These are phyloP conservation scores for Agrotis clavis DNA, from an alignment of 2,888 invertebrate genomes.

Conservation along the genomic window DNA sequence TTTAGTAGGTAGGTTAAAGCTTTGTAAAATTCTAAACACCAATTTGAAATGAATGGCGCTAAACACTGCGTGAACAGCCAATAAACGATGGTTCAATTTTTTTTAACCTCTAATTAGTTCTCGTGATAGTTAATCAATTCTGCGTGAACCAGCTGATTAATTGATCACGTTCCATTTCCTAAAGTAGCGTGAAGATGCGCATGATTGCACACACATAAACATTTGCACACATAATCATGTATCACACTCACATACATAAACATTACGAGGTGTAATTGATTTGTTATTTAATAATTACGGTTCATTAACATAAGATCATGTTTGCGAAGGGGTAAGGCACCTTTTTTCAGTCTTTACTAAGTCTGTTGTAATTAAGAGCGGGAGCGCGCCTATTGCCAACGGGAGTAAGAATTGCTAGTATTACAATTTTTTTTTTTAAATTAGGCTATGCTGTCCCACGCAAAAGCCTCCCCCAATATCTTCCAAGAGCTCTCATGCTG, in stretches of 20 bases:
- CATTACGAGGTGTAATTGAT: conserved; percentile 10
- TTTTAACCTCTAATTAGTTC: neutral
- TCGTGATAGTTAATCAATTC: conserved; percentile 17
- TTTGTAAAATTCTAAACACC: no score
- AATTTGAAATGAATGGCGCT: neutral
- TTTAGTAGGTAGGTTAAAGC: no score
- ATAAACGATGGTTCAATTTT: neutral
- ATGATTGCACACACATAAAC: conserved; percentile 24
- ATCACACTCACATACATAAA: conserved; percentile 3
- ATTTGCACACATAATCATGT: conserved; percentile 9
- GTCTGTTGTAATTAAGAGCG: no score
- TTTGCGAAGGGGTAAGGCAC: no score
- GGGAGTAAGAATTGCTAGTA: no score
- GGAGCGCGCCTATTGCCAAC: no score
- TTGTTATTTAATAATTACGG: conserved; percentile 5
- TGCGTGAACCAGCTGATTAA: conserved; percentile 24
- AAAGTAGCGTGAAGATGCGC: conserved; percentile 26
- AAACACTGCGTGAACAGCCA: neutral
- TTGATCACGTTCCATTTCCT: conserved; percentile 48
- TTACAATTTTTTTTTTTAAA: no score
- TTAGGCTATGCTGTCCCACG: no score
- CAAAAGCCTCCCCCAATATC: no score
- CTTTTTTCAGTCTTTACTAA: no score
- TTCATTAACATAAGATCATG: neutral
- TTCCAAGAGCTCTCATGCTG: no score